Percentiles rank a stretch among this genome's conserved stretches.
These are phyloP conservation scores for Rissa tridactyla DNA, from an alignment of 2,113 vertebrate genomes.

Conservation along the genomic window DNA sequence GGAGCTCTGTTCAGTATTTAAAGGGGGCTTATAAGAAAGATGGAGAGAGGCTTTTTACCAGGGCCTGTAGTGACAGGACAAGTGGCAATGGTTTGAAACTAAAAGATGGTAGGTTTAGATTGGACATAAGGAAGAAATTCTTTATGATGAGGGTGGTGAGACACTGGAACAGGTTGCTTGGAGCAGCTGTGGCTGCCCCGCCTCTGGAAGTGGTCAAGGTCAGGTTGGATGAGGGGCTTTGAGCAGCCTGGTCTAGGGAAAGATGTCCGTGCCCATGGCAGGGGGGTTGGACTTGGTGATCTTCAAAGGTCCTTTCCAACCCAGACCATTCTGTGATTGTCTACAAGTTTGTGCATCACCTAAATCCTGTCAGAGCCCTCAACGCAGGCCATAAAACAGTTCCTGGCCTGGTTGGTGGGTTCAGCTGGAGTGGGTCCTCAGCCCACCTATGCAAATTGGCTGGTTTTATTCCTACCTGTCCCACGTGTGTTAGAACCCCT, in stretches of 20 bases:
- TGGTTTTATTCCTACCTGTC: background rate
- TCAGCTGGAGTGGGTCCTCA: background rate
- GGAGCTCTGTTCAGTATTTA: background rate
- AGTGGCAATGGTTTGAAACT: background rate
- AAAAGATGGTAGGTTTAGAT: background rate
- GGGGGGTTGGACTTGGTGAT: background rate
- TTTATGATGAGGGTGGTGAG: background rate
- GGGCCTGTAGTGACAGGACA: background rate
- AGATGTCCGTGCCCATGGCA: background rate
- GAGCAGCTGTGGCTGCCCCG: background rate
- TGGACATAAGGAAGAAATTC: background rate
- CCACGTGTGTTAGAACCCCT: rapidly evolving
- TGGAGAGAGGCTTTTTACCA: background rate
- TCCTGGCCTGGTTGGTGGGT: background rate
- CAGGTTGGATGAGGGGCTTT: background rate
- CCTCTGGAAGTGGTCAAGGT: background rate
- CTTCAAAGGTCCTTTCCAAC: background rate
- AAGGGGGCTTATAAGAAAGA: background rate
- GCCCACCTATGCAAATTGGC: background rate
- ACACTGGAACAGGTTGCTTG: background rate
- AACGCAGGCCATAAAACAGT: rapidly evolving
- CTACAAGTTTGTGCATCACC: background rate
- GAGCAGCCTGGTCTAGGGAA: background rate
- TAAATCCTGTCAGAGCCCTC: background rate
- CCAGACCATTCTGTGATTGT: background rate